Evolutionary conservation across 37 sponge, comb jelly and placozoan species (phyloP), one percentile per base, ranked within the genome.

Genomic region (Ianthella basta): DNA sequence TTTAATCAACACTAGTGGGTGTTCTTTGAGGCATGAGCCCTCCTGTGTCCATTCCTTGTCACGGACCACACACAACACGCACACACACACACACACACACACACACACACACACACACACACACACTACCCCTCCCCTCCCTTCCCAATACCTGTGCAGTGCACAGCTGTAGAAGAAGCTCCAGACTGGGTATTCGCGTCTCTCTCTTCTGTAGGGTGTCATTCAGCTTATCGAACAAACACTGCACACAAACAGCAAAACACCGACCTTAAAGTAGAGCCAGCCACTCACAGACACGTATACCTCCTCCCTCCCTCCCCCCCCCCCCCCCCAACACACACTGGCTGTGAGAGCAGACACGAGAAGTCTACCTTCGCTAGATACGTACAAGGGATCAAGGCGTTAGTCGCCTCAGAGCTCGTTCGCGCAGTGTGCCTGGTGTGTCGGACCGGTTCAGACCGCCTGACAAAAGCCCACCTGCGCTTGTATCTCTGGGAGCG

Each of bases 151-250:
- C 94, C 86, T 93, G 91, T 56, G 81, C 84, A 80, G 87, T 93
- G 13, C 87, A 80, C 10, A 80, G 56, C 74, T 83, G 73, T n/a
- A 91, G 80, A 16, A 93, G 79, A 39, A 93, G 88, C 41, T 80
- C 63, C 55, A 93, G 63, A 4, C 80, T 83, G 15, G 80, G 79
- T 0, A 93, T 88, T 5, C 88, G 25, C 10, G 81, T 87, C 50
- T 50, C 24, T 8, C 54, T 75, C 56, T 85, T 80, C 14, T 39
- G 60, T 19, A 93, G 50, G 59, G 86, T 79, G 24, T 87, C 82
- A 29, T 85, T 53, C 68, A 90, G 55, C 65, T 93, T 93, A 55
- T 86, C 87, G 73, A 93, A 93, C 40, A 87, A 85, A 27, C 83
- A 87, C 93, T 92, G 75, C 16, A 83, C 50, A 8, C 3, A 44